A percentile compares a stretch with the other conserved stretches of the same genome.
phyloP scores from a whole-genome alignment of 2,113 vertebrate genomes.

The Zapornia atra region DNA sequence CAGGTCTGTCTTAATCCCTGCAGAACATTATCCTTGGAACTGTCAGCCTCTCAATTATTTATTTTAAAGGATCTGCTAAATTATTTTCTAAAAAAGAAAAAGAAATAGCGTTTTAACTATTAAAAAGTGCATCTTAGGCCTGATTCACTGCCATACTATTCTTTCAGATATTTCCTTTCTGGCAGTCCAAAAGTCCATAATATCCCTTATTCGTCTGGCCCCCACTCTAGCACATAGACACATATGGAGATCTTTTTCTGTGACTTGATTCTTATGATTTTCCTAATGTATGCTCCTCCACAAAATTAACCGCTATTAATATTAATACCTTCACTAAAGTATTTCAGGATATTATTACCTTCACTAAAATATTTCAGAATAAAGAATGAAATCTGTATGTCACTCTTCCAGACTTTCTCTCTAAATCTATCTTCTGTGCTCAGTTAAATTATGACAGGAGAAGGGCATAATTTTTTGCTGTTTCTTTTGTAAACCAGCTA shows the following conservation, averaged over 20 bases:
- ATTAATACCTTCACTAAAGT: not conserved
- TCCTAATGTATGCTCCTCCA: not conserved
- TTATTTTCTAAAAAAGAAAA: not conserved
- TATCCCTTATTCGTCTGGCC: not conserved
- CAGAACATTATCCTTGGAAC: not conserved
- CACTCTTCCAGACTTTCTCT: not conserved
- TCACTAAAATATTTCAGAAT: not conserved
- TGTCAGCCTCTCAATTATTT: not conserved
- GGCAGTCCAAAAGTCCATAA: not conserved
- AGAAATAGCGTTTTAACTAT: not conserved
- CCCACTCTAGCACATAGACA: not conserved
- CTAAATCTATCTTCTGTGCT: not conserved
- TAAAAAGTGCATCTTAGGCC: not conserved
- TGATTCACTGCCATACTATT: not conserved
- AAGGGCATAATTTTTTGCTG: not conserved
- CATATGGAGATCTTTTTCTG: not conserved
- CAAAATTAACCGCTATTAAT: not conserved
- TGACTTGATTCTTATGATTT: not conserved
- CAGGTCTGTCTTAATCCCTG: not conserved
- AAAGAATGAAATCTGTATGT: not conserved
- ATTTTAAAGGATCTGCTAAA: not conserved
- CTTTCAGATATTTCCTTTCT: not conserved
- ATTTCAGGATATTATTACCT: not conserved
- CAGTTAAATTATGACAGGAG: not conserved
- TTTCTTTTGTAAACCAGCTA: not conserved